Evolutionary conservation across 92 coral and sea anemone genomes (phyloP).

Genomic region (Muricea muricata): DNA sequence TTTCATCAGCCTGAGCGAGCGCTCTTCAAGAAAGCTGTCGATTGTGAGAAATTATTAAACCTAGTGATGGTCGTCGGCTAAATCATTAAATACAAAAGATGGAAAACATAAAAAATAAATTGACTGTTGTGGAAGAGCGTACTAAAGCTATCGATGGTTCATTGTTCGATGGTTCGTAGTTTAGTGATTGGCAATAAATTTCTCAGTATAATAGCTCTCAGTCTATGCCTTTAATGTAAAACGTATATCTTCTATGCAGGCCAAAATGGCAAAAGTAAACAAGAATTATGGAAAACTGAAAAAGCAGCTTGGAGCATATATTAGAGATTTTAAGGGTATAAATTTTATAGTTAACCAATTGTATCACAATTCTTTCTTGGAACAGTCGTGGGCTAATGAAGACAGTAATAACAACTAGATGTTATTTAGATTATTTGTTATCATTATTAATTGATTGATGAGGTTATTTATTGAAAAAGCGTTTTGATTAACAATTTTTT

Average conservation of each 20-base stretch:
- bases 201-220: too few species aligned
- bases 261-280: neutral
- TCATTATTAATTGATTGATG: neutral
- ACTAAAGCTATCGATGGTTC: slow-evolving; percentile 5
- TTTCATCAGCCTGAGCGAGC: slow-evolving; percentile 34
- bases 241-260: neutral
- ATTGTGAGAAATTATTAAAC: slow-evolving; percentile 23
- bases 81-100: neutral
- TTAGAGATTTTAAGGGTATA: neutral
- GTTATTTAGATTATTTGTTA: too few species aligned
- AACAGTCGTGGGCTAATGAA: too few species aligned
- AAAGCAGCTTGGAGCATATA: neutral
- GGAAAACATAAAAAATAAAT: slow-evolving; percentile 3
- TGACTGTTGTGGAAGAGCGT: slow-evolving; percentile 14
- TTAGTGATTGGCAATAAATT: neutral
- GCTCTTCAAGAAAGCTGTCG: slow-evolving; percentile 22
- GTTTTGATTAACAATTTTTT: neutral
- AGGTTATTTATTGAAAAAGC: neutral
- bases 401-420: too few species aligned
- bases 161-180: slow-evolving; percentile 11
- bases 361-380: too few species aligned
- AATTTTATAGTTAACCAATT: too few species aligned
- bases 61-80: slow-evolving; percentile 2
- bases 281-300: neutral
- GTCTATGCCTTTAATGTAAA: neutral